A percentile compares a stretch with the other conserved stretches of the same genome.
phyloP scores from a whole-genome alignment of 2,888 invertebrate genomes.

The Zootermopsis nevadensis region DNA sequence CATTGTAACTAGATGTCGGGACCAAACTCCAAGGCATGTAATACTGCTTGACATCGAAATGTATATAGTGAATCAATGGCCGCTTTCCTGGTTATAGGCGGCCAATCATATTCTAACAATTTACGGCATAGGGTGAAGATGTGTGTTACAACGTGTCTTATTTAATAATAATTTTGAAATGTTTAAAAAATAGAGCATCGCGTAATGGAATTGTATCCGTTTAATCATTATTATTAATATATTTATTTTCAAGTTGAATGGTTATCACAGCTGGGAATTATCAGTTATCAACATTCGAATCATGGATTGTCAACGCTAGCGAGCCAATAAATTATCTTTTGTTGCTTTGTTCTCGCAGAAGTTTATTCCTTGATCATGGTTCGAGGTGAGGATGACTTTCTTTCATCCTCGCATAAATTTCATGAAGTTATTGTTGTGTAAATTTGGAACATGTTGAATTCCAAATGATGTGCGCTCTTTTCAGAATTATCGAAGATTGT shows the following conservation, averaged over 20 bases:
- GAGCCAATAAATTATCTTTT: background rate
- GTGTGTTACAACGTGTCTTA: conserved; percentile 2
- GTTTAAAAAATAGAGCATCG: background rate
- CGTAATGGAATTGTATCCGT: background rate
- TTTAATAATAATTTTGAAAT: background rate
- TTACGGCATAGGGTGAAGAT: background rate
- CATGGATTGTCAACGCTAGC: conserved; percentile 38
- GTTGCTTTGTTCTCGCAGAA: background rate
- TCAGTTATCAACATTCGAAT: background rate
- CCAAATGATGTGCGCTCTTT: too few relatives aligned
- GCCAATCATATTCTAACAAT: background rate
- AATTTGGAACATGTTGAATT: too few relatives aligned
- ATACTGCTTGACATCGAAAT: background rate
- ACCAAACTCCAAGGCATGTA: background rate
- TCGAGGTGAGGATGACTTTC: conserved; percentile 21
- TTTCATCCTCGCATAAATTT: too few relatives aligned
- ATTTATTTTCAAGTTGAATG: background rate
- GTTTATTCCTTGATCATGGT: conserved; percentile 17
- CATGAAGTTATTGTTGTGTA: too few relatives aligned
- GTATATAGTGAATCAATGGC: background rate
- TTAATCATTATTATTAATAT: background rate
- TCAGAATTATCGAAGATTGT: too few relatives aligned
- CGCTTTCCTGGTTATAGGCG: background rate
- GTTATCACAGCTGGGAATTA: background rate
- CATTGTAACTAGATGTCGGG: background rate